Conservation (phyloP, 1,140 invertebrate genomes). For the Marisa cornuarietis region DNA sequence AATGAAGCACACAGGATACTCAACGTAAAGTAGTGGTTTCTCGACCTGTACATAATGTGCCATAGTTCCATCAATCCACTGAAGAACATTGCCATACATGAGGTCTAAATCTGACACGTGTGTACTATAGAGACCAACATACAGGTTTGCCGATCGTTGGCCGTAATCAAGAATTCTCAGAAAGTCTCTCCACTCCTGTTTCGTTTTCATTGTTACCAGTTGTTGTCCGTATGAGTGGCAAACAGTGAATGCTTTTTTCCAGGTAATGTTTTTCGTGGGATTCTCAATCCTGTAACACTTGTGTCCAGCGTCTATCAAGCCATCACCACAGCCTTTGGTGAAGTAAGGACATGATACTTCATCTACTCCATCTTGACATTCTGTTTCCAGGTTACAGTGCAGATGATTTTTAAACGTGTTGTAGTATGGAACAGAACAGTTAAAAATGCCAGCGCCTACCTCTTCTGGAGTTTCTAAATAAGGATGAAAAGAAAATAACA, state of each 20-base stretch:
- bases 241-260: neutral
- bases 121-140: no score
- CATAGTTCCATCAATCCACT: no score
- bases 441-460: neutral
- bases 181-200: constrained; percentile 3
- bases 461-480: neutral
- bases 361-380: constrained; percentile 6
- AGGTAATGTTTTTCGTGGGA: neutral
- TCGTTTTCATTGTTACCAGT: neutral
- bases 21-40: no score
- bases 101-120: no score
- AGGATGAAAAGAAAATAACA: constrained; percentile 10
- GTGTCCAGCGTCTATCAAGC: constrained; percentile 1
- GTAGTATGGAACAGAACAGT: constrained; percentile 12
- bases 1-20: no score
- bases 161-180: neutral
- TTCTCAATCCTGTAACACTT: constrained; percentile 7
- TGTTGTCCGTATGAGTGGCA: neutral
- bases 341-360: constrained; percentile 10
- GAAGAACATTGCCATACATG: no score
- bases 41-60: no score
- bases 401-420: neutral
- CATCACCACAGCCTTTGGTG: constrained; percentile 1
- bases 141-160: neutral
- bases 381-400: constrained; percentile 4